Evolutionary conservation across 2,113 vertebrate genomes (phyloP), one percentile per base, ranked within the genome.

Genomic region (Ellobius talpinus): DNA sequence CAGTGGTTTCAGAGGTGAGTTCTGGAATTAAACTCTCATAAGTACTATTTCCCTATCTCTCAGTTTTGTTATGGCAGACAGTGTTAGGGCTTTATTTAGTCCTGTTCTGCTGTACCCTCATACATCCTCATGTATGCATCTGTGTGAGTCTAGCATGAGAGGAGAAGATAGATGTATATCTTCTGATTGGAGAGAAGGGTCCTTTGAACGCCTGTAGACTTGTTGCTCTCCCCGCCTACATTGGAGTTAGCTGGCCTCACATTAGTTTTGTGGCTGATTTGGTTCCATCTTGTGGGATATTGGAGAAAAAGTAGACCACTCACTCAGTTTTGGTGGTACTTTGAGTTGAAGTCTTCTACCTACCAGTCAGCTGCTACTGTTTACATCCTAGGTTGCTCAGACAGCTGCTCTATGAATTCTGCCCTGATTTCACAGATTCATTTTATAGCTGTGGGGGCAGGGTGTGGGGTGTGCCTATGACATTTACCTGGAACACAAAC

Each of bases 401-500:
- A 63, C 89, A 70, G 33, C 58, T 82, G 52, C 61, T 77, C 24
- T 31, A 55, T 93, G 58, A 91, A 39, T 96, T 86, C 31, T 86
- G 50, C 70, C 33, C 9, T 79, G 36, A 4, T 84, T 79, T 77
- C 88, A 89, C 52, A 79, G 55, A 66, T 58, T 7, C 29, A 11
- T 89, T 92, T 91, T 63, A 55, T 84, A 29, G 29, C 47, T 89
- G 2, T 91, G 50, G 33, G 84, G 55, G 81, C 12, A 88, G 68
- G 39, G 29, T 92, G 7, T 92, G 7, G 61, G 77, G n/a, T 50
- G 5, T 45, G 17, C 88, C 19, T 36, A 26, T 39, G 39, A 16
- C 31, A 76, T 92, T 94, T 95, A 90, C 52, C 88, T 96, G 72
- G 84, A 84, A 89, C 9, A 16, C 55, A 58, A 85, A 74, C 50